These are phyloP conservation scores for Grantiella picta DNA, from an alignment of 2,113 vertebrate genomes.

Conservation along the genomic window DNA sequence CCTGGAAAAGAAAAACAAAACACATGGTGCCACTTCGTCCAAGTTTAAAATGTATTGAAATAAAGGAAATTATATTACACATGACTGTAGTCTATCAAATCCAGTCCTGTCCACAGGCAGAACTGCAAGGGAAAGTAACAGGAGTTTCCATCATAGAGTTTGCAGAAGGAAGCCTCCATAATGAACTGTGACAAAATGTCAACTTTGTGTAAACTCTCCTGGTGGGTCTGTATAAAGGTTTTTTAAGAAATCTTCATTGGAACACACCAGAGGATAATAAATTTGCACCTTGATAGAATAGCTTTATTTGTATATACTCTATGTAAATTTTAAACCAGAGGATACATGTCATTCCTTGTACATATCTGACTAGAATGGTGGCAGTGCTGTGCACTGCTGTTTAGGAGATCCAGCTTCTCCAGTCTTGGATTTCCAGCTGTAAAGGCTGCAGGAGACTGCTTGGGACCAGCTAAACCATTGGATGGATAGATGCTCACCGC, in stretches of 20 bases:
- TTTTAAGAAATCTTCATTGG: constrained; percentile 6
- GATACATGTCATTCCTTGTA: constrained; percentile 25
- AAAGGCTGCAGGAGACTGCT: constrained; percentile 12
- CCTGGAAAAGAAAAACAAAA: not conserved
- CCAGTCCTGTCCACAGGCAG: not conserved
- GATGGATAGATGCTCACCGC: constrained; percentile 18
- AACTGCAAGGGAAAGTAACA: not conserved
- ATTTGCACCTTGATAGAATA: constrained; percentile 66
- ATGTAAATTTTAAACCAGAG: constrained; percentile 48
- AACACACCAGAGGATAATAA: constrained; percentile 41
- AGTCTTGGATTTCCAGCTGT: not conserved
- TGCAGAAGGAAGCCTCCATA: not conserved
- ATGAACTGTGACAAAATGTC: not conserved
- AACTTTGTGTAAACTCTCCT: not conserved
- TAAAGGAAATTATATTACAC: not conserved
- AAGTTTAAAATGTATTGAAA: not conserved
- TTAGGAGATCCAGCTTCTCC: constrained; percentile 20
- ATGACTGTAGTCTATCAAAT: not conserved
- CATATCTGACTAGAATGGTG: not conserved
- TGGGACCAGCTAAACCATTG: not conserved
- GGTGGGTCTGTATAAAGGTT: constrained; percentile 7
- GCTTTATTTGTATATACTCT: constrained; percentile 63
- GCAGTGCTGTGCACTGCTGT: constrained; percentile 51
- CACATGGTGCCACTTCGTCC: not conserved
- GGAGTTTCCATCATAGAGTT: not conserved